Percentiles rank a stretch among this genome's conserved stretches.
These are phyloP conservation scores for Apus apus DNA, from an alignment of 2,113 vertebrate genomes.

Conservation along the genomic window DNA sequence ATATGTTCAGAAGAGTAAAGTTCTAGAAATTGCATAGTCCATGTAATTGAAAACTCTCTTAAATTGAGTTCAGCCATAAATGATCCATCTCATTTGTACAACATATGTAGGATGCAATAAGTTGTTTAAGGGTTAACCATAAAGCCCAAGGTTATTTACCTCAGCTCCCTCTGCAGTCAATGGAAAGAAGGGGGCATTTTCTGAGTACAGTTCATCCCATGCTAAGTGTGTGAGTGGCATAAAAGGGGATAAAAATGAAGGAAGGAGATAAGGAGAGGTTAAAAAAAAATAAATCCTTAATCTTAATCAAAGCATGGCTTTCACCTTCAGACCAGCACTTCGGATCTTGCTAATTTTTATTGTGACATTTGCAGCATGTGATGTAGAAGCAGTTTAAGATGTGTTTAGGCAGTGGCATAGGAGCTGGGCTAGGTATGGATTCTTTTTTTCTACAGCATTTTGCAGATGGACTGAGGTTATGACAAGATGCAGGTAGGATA, in stretches of 20 bases:
- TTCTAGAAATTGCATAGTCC: not conserved
- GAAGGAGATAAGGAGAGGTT: not conserved
- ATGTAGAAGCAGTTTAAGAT: not conserved
- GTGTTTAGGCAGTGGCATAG: not conserved
- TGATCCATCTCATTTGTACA: not conserved
- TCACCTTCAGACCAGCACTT: not conserved
- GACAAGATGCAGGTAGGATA: not conserved
- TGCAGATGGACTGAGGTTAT: not conserved
- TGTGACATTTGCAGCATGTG: not conserved
- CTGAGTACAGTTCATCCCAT: not conserved
- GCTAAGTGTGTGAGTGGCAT: not conserved
- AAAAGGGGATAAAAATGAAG: not conserved
- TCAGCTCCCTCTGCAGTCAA: not conserved
- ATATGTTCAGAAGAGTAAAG: rapidly evolving
- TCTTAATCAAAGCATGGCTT: not conserved
- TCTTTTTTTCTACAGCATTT: not conserved
- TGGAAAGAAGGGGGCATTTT: not conserved
- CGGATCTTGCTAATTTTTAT: not conserved
- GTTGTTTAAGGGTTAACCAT: not conserved
- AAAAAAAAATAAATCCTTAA: not conserved
- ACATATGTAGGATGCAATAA: not conserved
- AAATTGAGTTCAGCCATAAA: not conserved
- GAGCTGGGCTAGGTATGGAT: not conserved
- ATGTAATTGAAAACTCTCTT: not conserved
- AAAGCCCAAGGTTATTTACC: not conserved